Percentiles rank a stretch among this genome's conserved stretches.
Conservation (phyloP, 2,888 invertebrate species). For the Orthonychiurus folsomi region DNA sequence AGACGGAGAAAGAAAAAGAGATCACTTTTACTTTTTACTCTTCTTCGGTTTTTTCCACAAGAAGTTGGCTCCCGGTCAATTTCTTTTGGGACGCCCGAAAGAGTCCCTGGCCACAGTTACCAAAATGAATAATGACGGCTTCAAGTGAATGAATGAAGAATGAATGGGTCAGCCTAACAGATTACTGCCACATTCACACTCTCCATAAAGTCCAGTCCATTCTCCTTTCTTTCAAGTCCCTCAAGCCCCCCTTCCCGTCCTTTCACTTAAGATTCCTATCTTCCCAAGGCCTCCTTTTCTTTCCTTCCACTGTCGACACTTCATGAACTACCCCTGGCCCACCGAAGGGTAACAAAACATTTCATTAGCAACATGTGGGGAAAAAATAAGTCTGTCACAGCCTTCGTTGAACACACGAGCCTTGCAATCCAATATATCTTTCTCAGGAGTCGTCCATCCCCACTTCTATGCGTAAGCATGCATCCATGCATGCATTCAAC, state of each 20-base stretch:
- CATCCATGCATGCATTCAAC: no score
- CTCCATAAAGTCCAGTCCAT: background rate
- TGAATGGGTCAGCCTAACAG: conserved; percentile 15
- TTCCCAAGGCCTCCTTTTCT: background rate
- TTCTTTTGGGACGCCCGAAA: conserved; percentile 7
- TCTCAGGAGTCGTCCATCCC: no score
- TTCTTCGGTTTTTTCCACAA: background rate
- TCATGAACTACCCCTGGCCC: background rate
- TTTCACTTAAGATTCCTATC: background rate
- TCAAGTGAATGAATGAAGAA: conserved; percentile 25
- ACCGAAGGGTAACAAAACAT: background rate
- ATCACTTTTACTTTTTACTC: conserved; percentile 3
- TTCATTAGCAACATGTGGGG: background rate
- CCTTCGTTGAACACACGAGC: background rate
- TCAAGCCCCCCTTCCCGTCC: background rate
- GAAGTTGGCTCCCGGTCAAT: conserved; percentile 20
- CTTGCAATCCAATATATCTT: background rate
- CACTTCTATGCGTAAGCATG: no score
- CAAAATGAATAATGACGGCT: conserved; percentile 27
- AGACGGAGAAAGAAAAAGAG: no score
- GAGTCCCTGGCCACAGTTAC: conserved; percentile 8
- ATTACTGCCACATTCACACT: conserved; percentile 2
- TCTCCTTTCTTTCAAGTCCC: background rate
- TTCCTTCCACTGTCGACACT: background rate
- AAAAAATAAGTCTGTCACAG: background rate